Evolutionary conservation across 2,888 invertebrate genomes (phyloP), one percentile per base, ranked within the genome.

Genomic region (Ganaspis brasiliensis): DNA sequence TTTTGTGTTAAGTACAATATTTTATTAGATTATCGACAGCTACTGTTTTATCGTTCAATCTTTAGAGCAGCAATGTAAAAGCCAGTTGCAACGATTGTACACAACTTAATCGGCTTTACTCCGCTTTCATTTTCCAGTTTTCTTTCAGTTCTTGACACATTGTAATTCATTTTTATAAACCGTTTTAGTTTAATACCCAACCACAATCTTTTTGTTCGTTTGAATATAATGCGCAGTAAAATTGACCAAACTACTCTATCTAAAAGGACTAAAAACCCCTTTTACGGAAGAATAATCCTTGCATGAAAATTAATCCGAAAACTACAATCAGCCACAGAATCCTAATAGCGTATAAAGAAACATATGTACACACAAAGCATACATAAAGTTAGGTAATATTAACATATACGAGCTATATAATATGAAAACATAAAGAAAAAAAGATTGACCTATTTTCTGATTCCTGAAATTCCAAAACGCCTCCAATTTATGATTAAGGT

Each of bases 401-500:
- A n/a, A n/a, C n/a, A n/a, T n/a, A n/a, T n/a, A 31, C 31, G 31
- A 31, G 2, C 31, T 31, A 31, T 6, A 31, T 4, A 31, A 31
- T 31, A 31, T 6, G 6, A 31, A 31, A 31, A 31, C 31, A 6
- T 31, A 31, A 6, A 31, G 6, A 31, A 31, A 6, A 31, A 61
- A 35, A 35, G 16, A 16, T 61, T 61, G 56, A 77, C 73, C 77
- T 77, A 77, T 77, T 77, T 80, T 75, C 71, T 76, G 6, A 67
- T 67, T 67, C 24, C 16, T 61, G n/a, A 37, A 52, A 72, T 77
- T 80, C 79, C 70, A 79, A 79, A 80, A 79, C 78, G 77, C 76
- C 77, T 82, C 79, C 76, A 61, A 74, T 73, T 40, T 70, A 74
- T 81, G 79, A 83, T 81, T 83, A 82, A 83, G 80, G 79, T 77